Percentiles rank a stretch among this genome's conserved stretches.
phyloP scores from a whole-genome alignment of 1,140 invertebrate genomes.

The Bradysia coprophila region DNA sequence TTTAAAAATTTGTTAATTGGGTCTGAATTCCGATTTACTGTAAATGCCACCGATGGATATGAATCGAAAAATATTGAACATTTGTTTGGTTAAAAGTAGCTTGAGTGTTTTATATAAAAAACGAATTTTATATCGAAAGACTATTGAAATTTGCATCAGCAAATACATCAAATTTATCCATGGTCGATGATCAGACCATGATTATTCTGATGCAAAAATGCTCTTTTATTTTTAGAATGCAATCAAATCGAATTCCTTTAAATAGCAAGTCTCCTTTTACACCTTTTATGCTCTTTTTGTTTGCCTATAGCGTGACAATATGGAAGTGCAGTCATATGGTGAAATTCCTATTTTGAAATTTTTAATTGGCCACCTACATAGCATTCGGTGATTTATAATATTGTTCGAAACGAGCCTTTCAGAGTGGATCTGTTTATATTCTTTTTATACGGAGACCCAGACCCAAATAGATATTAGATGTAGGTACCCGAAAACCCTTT shows the following conservation, averaged over 20 bases:
- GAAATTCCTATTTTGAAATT: background rate
- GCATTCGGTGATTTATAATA: too few relatives aligned
- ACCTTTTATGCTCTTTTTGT: too few relatives aligned
- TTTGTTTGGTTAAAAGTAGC: too few relatives aligned
- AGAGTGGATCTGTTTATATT: too few relatives aligned
- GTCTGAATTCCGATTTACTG: constrained; percentile 1
- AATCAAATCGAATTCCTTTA: too few relatives aligned
- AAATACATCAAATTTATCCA: background rate
- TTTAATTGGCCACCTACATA: background rate
- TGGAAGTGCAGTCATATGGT: background rate
- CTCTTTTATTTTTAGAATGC: background rate
- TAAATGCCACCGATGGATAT: background rate
- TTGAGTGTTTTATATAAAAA: background rate
- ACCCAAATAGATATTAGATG: too few relatives aligned
- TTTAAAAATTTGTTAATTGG: constrained; percentile 2
- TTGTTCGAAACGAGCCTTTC: too few relatives aligned
- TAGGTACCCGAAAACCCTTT: too few relatives aligned
- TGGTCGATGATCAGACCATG: background rate
- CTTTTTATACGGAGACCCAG: too few relatives aligned
- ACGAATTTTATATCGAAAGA: background rate
- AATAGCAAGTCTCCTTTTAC: too few relatives aligned
- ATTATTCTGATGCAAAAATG: background rate
- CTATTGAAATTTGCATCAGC: background rate
- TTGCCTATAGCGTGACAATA: background rate
- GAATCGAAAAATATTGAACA: background rate